Base-by-base conservation (phyloP, 1,140 invertebrate genomes). In the Leptestheria dahalacensis region DNA sequence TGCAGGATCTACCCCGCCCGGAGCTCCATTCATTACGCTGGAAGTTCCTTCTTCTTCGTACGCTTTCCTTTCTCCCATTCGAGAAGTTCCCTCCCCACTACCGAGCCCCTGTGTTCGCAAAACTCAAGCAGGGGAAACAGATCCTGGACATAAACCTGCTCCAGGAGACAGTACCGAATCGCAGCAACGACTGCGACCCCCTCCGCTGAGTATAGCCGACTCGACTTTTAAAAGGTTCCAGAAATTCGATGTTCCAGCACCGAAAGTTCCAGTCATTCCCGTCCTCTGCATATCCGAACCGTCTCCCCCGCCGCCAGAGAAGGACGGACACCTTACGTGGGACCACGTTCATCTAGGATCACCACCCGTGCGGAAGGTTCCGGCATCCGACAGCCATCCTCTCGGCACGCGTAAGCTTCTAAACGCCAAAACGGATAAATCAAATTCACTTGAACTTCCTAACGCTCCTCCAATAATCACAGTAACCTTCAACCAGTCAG, bases 61-160 rank as follows among this genome's bases (percentile, higher is more conserved):
- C 59, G 82, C 82, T 68, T 84, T 82, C 68, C 74, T 86, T 55
- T 85, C 82, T 28, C 82, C 83, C 0, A 84, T 85, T 59, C 73
- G 82, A 48, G 82, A 85, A 69, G 69, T 84, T 55, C 82, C 84
- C 0, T 83, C 82, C 2, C 83, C 82, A 1, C 46, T 75, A 77
- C 56, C 81, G 75, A 63, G 65, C 55, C 72, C 72, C 3, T 66
- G 15, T 70, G 73, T 21, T 83, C 82, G 11, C 83, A 82, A 18
- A 73, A 41, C 33, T 75, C 82, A 6, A 84, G 48, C 3, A 24
- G n/a, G 48, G 29, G 58, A 21, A 49, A 20, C 20, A n/a, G n/a
- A 6, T 41, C 33, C 33, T 9, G 6, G 33, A 6, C 6, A 41
- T 6, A 41, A 41, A 41, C 6, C 15, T 41, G 6, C 33, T 9